phyloP scores from a whole-genome alignment of 2,797 vertebrate genomes.

The Graptemys geographica region DNA sequence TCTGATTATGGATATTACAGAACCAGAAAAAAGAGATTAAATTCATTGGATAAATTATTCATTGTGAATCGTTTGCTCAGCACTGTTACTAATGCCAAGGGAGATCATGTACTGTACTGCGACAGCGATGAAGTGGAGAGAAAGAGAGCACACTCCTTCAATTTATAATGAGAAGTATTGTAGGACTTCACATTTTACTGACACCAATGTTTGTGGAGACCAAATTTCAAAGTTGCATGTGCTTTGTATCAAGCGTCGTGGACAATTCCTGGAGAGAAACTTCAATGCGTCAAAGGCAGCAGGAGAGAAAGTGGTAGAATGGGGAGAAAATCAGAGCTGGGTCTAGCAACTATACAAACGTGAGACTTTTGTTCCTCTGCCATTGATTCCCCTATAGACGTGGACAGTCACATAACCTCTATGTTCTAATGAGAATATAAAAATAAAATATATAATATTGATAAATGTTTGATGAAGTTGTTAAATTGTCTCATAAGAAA shows the following conservation, averaged over 20 bases:
- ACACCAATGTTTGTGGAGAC: background rate
- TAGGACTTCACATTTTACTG: background rate
- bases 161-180: slow-evolving; percentile 27
- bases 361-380: background rate
- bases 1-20: slow-evolving; percentile 54
- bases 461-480: too few species aligned
- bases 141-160: background rate
- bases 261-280: background rate
- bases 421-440: too few species aligned
- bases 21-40: slow-evolving; percentile 55
- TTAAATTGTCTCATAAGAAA: too few species aligned
- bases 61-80: slow-evolving; percentile 7
- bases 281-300: background rate
- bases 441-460: too few species aligned
- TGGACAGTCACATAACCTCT: background rate
- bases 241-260: background rate
- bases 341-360: background rate
- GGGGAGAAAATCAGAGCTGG: background rate
- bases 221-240: background rate
- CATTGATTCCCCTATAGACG: background rate
- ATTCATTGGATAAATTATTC: slow-evolving; percentile 45
- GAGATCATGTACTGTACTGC: background rate
- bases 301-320: background rate
- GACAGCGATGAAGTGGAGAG: background rate
- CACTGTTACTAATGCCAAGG: background rate